These are phyloP conservation scores for Astur gentilis DNA, from an alignment of 2,113 vertebrate genomes.

Conservation along the genomic window DNA sequence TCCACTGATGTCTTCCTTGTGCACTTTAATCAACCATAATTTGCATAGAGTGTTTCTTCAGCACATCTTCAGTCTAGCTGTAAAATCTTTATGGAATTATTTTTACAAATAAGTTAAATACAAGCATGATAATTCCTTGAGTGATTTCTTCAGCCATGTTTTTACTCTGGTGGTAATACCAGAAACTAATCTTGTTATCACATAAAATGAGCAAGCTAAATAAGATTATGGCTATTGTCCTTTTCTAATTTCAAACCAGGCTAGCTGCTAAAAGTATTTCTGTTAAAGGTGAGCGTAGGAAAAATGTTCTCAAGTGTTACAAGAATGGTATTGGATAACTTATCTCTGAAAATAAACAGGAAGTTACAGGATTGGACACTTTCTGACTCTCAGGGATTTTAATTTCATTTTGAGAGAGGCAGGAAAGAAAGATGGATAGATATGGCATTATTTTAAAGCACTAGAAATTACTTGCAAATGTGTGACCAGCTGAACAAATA, in stretches of 20 bases:
- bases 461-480: constrained; percentile 4
- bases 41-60: neutral
- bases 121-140: neutral
- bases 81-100: neutral
- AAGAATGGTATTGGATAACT: neutral
- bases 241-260: neutral
- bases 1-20: neutral
- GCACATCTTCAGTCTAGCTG: neutral
- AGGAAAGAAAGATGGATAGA: neutral
- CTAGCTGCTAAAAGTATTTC: neutral
- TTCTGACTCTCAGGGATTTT: neutral
- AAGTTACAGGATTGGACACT: neutral
- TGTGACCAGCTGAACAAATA: constrained; percentile 9
- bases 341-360: neutral
- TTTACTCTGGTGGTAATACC: neutral
- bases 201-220: neutral
- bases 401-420: neutral
- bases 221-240: neutral
- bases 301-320: neutral
- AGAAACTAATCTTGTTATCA: neutral
- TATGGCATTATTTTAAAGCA: neutral
- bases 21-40: neutral
- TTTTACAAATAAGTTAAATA: neutral
- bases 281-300: neutral
- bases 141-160: neutral